phyloP scores from a whole-genome alignment of 2,888 invertebrate species.

The Theristus sp. region DNA sequence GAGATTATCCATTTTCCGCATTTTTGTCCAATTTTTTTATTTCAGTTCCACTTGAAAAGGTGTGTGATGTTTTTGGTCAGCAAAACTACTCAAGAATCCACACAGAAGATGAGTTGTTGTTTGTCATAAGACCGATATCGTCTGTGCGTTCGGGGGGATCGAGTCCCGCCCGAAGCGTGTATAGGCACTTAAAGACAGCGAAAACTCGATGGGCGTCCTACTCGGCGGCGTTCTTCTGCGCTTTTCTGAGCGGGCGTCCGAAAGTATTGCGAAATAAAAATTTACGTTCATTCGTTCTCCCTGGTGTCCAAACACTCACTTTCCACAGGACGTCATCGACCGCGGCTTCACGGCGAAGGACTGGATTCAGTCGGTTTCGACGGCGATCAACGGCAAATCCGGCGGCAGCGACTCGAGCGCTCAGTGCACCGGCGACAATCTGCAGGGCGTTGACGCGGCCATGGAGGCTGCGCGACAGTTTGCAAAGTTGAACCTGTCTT shows the following conservation, averaged over 20 bases:
- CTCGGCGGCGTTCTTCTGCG: background rate
- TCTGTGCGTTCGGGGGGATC: no score
- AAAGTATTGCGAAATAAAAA: background rate
- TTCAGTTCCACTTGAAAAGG: background rate
- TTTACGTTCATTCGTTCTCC: no score
- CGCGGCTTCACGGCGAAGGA: constrained; percentile 70
- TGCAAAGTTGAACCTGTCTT: constrained; percentile 38
- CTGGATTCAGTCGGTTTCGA: constrained; percentile 66
- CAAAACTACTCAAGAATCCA: no score
- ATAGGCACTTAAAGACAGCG: no score
- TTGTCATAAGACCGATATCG: no score
- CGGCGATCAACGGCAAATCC: constrained; percentile 62
- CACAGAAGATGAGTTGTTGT: no score
- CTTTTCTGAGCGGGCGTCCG: background rate
- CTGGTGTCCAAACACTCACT: background rate
- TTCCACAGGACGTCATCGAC: constrained; percentile 19
- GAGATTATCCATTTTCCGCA: no score
- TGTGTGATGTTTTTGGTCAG: background rate
- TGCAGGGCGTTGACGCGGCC: constrained; percentile 48
- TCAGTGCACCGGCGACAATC: constrained; percentile 73
- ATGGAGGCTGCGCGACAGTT: constrained; percentile 55
- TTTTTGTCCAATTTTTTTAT: no score
- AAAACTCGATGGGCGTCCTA: no score
- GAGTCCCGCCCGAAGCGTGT: no score
- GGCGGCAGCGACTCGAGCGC: constrained; percentile 88